phyloP scores from a whole-genome alignment of 2,113 vertebrate genomes.

The Ceuthmochares aereus region DNA sequence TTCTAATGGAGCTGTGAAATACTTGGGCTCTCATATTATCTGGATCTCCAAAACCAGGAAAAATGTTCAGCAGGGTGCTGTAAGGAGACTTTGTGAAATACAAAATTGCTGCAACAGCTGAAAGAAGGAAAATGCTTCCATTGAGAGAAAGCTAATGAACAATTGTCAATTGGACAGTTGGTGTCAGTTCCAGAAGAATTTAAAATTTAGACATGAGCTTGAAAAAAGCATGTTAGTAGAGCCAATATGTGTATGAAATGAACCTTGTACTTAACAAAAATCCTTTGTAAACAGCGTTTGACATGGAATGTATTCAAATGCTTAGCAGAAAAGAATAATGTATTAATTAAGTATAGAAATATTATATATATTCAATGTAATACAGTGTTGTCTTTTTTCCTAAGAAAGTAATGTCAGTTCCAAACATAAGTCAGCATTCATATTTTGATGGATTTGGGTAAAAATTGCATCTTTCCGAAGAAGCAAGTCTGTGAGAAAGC shows the following conservation, averaged over 20 bases:
- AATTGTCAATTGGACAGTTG: slow-evolving; percentile 66
- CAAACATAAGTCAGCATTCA: background rate
- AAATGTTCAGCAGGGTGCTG: background rate
- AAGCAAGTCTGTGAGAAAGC: background rate
- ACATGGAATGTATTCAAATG: background rate
- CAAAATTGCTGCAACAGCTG: slow-evolving; percentile 67
- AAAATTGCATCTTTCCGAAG: background rate
- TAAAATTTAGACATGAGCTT: slow-evolving; percentile 46
- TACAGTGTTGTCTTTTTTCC: background rate
- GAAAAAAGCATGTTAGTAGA: slow-evolving; percentile 20
- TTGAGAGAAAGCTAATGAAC: slow-evolving; percentile 64
- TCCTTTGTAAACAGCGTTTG: slow-evolving; percentile 7
- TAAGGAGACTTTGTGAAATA: slow-evolving; percentile 34
- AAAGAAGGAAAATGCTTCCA: slow-evolving; percentile 55
- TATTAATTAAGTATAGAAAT: background rate
- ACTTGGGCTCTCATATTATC: background rate
- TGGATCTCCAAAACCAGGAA: slow-evolving; percentile 1
- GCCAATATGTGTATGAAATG: slow-evolving; percentile 38
- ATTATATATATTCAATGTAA: background rate
- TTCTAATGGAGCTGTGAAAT: background rate
- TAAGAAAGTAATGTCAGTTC: background rate
- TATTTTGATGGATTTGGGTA: background rate
- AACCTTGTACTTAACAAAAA: slow-evolving; percentile 27
- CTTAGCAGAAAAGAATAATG: slow-evolving; percentile 7
- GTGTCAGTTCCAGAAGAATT: slow-evolving; percentile 65